Base-by-base conservation (phyloP, 1,140 invertebrate species). In the Copidosoma floridanum region DNA sequence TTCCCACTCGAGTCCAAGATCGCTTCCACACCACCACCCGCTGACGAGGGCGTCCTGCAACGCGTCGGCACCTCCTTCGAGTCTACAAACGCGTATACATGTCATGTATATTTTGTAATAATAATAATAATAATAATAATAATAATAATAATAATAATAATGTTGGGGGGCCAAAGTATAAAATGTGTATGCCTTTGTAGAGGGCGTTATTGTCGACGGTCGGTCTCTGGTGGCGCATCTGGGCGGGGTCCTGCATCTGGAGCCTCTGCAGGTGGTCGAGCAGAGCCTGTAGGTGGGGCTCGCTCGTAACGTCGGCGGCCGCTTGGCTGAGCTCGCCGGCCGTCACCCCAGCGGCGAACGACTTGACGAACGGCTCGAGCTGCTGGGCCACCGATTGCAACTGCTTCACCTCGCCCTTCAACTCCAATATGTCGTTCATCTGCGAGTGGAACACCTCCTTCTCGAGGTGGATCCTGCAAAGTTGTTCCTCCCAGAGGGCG, bases 361-460 rank as follows among this genome's bases (percentile, higher is more conserved):
- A 83, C 67, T 84, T 84, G 10, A 88, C 82, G 64, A 85, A 87
- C 2, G 86, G 85, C 66, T 88, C 86, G 51, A 88, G 71, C 62
- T 88, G 85, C 63, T 85, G 82, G 4, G 85, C 84, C 29, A 86
- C 74, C 32, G 77, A 81, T 66, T 84, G 85, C 47, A 89, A 67
- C 64, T 88, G 85, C 66, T 88, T 88, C 61, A 88, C 82, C 72
- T 89, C 87, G 57, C 83, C 84, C 41, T 84, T 80, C 54, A 88
- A 70, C 18, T 83, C 83, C 40, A 85, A 73, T 26, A 89, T 85
- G 68, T 89, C 86, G 55, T 86, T 86, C 75, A 87, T 85, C 82
- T 89, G 79, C 27, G 83, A 81, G 65, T 85, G 84, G 65, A 86
- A 86, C 37, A 88, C 86, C 61, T 88, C 87, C 71, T 88, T 86